Percentiles rank a stretch among this genome's conserved stretches.
Evolutionary conservation across 2,797 vertebrate species (phyloP).

Genomic region (Simalia tracyae): DNA sequence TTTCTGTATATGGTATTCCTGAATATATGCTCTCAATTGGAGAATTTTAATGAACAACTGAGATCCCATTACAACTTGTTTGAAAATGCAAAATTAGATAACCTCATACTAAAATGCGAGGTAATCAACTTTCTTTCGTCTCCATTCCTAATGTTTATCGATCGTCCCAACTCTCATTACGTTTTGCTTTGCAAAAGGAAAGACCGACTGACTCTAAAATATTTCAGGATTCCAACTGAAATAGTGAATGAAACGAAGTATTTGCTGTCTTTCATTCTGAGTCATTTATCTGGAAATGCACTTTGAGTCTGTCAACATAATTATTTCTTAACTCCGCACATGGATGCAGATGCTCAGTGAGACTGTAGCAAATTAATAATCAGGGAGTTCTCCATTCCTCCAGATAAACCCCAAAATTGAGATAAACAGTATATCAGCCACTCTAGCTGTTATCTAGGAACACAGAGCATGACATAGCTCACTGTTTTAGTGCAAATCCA

Average conservation of each 20-base stretch:
- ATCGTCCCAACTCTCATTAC: background rate
- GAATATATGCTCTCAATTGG: background rate
- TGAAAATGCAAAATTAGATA: background rate
- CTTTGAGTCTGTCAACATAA: slow-evolving; percentile 23
- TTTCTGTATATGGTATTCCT: background rate
- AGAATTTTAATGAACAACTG: background rate
- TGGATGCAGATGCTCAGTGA: slow-evolving; percentile 24
- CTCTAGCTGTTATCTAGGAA: slow-evolving; percentile 51
- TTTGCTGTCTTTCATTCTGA: slow-evolving; percentile 24
- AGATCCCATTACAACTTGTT: background rate
- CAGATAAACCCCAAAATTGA: slow-evolving; percentile 15
- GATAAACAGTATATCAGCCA: slow-evolving; percentile 40
- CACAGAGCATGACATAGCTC: slow-evolving; percentile 23
- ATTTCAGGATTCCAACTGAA: slow-evolving; percentile 11
- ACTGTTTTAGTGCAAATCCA: slow-evolving; percentile 55
- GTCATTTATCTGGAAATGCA: background rate
- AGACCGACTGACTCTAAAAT: background rate
- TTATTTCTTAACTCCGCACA: slow-evolving; percentile 28
- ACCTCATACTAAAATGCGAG: background rate
- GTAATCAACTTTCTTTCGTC: background rate
- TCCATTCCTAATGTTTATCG: background rate
- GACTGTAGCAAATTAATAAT: slow-evolving; percentile 41
- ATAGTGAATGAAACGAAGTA: background rate
- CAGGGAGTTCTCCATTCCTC: slow-evolving; percentile 30
- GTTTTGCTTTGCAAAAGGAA: background rate